phyloP scores from a whole-genome alignment of 1,140 invertebrate species.

The Drepana arcuata region DNA sequence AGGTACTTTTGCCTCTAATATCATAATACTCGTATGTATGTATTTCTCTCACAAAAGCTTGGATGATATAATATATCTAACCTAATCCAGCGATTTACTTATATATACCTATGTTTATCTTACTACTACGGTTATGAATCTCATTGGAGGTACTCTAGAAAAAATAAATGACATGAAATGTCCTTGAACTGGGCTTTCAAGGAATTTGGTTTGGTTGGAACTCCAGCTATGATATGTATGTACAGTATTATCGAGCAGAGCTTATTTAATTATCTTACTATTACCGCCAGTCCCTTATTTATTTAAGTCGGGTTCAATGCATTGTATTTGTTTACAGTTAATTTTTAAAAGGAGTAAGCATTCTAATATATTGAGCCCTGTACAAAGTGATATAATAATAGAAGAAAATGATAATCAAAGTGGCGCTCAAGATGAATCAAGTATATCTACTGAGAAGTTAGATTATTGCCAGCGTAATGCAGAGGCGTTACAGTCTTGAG shows the following conservation, averaged over 20 bases:
- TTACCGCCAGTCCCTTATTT: background rate
- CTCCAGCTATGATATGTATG: too few relatives aligned
- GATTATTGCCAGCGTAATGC: too few relatives aligned
- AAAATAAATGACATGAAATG: too few relatives aligned
- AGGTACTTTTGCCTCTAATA: conserved; percentile 16
- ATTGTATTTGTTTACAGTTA: conserved; percentile 19
- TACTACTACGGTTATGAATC: background rate
- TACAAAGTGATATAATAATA: conserved; percentile 10
- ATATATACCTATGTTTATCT: background rate
- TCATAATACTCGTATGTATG: background rate
- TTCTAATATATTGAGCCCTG: conserved; percentile 17
- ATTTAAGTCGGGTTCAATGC: too few relatives aligned
- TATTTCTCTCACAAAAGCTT: background rate
- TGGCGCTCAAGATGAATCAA: too few relatives aligned
- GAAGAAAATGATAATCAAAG: conserved; percentile 4
- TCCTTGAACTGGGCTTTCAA: too few relatives aligned
- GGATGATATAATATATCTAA: background rate
- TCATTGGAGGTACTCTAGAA: too few relatives aligned
- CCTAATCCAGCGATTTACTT: background rate
- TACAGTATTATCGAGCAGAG: background rate
- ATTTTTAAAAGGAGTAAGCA: conserved; percentile 35
- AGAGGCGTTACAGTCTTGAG: too few relatives aligned
- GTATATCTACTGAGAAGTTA: too few relatives aligned
- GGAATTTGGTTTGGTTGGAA: too few relatives aligned
- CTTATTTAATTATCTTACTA: background rate